A percentile compares a stretch with the other conserved stretches of the same genome.
phyloP scores from a whole-genome alignment of 2,888 invertebrate genomes.

The Parasteatoda lunata region DNA sequence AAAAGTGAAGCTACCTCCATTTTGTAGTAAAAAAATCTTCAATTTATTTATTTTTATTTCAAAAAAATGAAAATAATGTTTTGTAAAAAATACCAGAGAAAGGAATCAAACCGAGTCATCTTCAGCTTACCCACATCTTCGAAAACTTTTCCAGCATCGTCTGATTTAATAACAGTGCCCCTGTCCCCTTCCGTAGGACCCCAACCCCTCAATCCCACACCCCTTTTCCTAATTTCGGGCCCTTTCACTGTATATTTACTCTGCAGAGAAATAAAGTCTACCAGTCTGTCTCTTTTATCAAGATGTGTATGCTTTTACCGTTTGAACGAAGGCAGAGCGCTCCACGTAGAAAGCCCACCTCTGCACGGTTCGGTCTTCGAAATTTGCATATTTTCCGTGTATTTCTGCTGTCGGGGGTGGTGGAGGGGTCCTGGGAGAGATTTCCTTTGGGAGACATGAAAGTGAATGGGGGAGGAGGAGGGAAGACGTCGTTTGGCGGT shows the following conservation, averaged over 20 bases:
- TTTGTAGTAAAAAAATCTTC: too few species aligned
- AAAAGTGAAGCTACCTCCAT: too few species aligned
- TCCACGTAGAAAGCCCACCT: slow-evolving; percentile 42
- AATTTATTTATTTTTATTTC: too few species aligned
- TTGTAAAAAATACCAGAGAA: neutral
- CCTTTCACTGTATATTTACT: slow-evolving; percentile 65
- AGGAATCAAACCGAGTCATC: slow-evolving; percentile 10
- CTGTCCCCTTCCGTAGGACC: slow-evolving; percentile 16
- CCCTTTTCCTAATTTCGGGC: slow-evolving; percentile 52
- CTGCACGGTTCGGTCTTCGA: slow-evolving; percentile 18
- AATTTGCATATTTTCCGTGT: slow-evolving; percentile 67
- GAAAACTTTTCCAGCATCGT: slow-evolving; percentile 37
- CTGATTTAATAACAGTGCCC: slow-evolving; percentile 56
- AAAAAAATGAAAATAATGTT: too few species aligned
- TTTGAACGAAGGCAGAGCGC: slow-evolving; percentile 12
- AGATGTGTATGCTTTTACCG: slow-evolving; percentile 25
- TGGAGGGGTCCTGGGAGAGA: slow-evolving; percentile 23
- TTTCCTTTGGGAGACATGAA: slow-evolving; percentile 67
- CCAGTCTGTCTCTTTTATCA: slow-evolving; percentile 58
- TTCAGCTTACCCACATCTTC: neutral
- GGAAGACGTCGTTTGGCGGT: slow-evolving; percentile 38
- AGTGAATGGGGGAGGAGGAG: slow-evolving; percentile 34
- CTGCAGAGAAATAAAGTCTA: slow-evolving; percentile 61
- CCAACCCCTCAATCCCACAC: slow-evolving; percentile 8
- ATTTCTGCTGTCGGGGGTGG: slow-evolving; percentile 45